Evolutionary conservation across 2,113 vertebrate genomes (phyloP), one percentile per base, ranked within the genome.

Genomic region (Malurus alboscapulatus): DNA sequence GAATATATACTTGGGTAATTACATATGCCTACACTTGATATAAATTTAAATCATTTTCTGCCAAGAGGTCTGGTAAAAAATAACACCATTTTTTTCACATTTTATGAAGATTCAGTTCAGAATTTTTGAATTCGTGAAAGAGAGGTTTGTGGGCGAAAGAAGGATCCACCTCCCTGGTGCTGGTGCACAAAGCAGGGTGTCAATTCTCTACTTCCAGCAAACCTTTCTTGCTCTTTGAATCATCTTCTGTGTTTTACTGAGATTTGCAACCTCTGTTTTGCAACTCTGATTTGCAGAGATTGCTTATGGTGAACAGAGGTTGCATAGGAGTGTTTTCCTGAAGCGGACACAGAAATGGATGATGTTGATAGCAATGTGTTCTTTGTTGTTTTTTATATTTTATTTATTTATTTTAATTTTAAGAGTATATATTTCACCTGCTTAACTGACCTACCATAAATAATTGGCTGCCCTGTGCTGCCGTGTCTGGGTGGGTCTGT

Each of bases 1-100:
- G 93, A 87, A 92, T 92, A 96, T 87, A 82, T 92, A 88, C 85
- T 80, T 78, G 25, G 77, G 83, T 93, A 80, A 92, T 94, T 96
- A 74, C 53, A 66, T 90, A 40, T 84, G 54, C 79, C 83, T 73
- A 88, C 72, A 87, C 63, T 82, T 71, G 40, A 73, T 66, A 75
- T 53, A 85, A 74, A 80, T 88, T 88, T 93, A 48, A 62, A 17
- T 84, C 32, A 63, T 54, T 78, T 82, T 84, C 57, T 88, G 54
- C 67, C 38, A 51, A 74, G 82, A 81, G 53, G 58, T 66, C 30
- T 83, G 66, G 40, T 81, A 48, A 84, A 86, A 78, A 65, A 74
- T n/a, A 71, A 48, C 14, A 50, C 5, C 0, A 24, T 68, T 62
- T 78, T 78, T 88, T 73, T 63, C n/a, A 10, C 36, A 16, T 38